Evolutionary conservation across 1,140 invertebrate genomes (phyloP), one percentile per base, ranked within the genome.

Genomic region (Macrocentrus cingulum): DNA sequence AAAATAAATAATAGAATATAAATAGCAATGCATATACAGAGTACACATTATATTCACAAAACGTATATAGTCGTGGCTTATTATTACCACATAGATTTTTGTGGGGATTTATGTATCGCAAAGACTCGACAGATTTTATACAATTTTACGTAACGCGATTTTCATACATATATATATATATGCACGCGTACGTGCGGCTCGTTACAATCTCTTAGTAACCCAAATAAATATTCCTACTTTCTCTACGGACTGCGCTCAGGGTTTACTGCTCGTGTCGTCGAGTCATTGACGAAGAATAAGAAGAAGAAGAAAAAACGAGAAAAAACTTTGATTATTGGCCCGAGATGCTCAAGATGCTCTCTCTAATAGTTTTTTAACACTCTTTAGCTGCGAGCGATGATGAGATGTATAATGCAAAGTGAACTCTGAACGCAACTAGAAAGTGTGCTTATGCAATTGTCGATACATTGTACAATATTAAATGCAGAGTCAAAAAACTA

Each of bases 181-280:
- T 39, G 29, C 11, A 34, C 29, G 6, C 29, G 6, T 11, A 15
- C 15, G 36, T 39, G 36, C 3, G 36, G 4, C 36, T 39, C 36
- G 36, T 39, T 39, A 11, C 36, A 39, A 39, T 39, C 36, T n/a
- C 36, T 39, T 8, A 39, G 13, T 39, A 5, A 39, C 36, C 36
- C 36, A 39, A 39, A 39, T 39, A 39, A 39, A 39, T 39, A 39
- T 39, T 39, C 13, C 36, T 39, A 39, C 36, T 39, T 39, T 39
- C 36, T 39, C 36, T 13, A 39, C 8, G 15, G 8, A 39, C 36
- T 39, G 36, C 15, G 3, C 36, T 39, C 8, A 39, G 13, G 3
- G 13, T 39, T 39, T 39, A n/a, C 8, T 13, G 8, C 36, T 39
- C 9, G 25, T 29, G 25, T 29, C 25, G 9, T 5, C 25, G 25